These are phyloP conservation scores for Ophion slaviceki DNA, from an alignment of 2,888 invertebrate genomes.

Conservation along the genomic window DNA sequence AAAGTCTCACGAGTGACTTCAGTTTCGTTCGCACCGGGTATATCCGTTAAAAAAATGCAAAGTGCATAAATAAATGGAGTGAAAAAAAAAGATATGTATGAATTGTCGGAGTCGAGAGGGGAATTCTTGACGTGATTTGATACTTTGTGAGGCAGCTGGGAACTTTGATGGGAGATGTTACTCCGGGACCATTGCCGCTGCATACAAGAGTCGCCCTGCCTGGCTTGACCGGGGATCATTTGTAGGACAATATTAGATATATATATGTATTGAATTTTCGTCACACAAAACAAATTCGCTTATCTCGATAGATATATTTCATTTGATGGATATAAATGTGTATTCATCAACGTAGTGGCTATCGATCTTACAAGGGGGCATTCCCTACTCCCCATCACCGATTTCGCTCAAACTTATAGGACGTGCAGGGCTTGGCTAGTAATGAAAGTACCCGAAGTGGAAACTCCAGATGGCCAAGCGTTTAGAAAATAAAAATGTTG, in stretches of 20 bases:
- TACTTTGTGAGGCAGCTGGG: conserved; percentile 80
- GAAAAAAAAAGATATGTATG: conserved; percentile 33
- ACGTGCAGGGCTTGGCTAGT: too few relatives aligned
- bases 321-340: conserved; percentile 30
- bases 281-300: conserved; percentile 20
- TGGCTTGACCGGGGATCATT: conserved; percentile 87
- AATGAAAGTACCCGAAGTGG: too few relatives aligned
- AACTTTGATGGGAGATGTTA: conserved; percentile 80
- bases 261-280: neutral
- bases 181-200: conserved; percentile 85
- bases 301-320: conserved; percentile 56
- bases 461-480: too few relatives aligned
- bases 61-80: neutral
- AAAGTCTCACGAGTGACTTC: neutral
- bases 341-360: conserved; percentile 36
- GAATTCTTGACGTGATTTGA: conserved; percentile 76
- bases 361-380: conserved; percentile 36
- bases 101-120: conserved; percentile 60
- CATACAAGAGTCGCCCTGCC: conserved; percentile 87
- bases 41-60: neutral
- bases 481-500: too few relatives aligned
- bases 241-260: conserved; percentile 76
- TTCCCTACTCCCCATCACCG: too few relatives aligned
- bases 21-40: neutral
- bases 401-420: too few relatives aligned